Evolutionary conservation across 2,797 vertebrate species (phyloP).

Genomic region (Sebastes nivosus): DNA sequence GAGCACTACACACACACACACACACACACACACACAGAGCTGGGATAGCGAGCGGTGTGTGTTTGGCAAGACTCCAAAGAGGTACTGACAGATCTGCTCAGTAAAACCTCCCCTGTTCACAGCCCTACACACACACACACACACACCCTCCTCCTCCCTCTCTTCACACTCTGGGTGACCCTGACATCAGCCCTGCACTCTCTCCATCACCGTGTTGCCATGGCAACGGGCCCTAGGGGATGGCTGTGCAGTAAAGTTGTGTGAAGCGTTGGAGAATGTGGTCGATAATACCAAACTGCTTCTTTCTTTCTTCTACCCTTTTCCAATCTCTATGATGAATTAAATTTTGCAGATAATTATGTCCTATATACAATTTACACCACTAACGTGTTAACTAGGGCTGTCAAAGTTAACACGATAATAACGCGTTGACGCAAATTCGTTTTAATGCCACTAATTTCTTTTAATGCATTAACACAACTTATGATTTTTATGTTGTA

Average conservation of each 20-base stretch:
- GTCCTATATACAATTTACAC: not conserved
- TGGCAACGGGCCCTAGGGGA: slow-evolving; percentile 65
- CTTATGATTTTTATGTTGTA: too few species aligned
- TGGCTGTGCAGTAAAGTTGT: slow-evolving; percentile 58
- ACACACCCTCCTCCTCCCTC: slow-evolving; percentile 53
- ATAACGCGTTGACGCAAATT: too few species aligned
- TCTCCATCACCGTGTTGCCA: slow-evolving; percentile 80
- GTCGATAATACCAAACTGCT: not conserved
- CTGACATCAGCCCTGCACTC: slow-evolving; percentile 78
- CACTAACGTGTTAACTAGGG: too few species aligned
- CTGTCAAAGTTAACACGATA: too few species aligned
- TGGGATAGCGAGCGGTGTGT: slow-evolving; percentile 31
- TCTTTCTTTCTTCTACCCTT: not conserved
- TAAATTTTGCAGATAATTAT: not conserved
- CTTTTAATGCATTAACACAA: too few species aligned
- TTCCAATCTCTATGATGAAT: not conserved
- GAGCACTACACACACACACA: slow-evolving; percentile 1
- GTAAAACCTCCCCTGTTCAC: slow-evolving; percentile 48
- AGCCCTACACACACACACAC: slow-evolving; percentile 9
- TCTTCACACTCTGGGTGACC: slow-evolving; percentile 82
- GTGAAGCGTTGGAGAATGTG: slow-evolving; percentile 21
- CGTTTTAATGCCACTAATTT: too few species aligned
- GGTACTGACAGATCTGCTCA: slow-evolving; percentile 72
- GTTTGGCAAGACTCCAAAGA: slow-evolving; percentile 66
- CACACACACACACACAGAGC: not conserved